Percentiles rank a stretch among this genome's conserved stretches.
phyloP scores from a whole-genome alignment of 2,113 vertebrate species.

The Zapornia atra region DNA sequence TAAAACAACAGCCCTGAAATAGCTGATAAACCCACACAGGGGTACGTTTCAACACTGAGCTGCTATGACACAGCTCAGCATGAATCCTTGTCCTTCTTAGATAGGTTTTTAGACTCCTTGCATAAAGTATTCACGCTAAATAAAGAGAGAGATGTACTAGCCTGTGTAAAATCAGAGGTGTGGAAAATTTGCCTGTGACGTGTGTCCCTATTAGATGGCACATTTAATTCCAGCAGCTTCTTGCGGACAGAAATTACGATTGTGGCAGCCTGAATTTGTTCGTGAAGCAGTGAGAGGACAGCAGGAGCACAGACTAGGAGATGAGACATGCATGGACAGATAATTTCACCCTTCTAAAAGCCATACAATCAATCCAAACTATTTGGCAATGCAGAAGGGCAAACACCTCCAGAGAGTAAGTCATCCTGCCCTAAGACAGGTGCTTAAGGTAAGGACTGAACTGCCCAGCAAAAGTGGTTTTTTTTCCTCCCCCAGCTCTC shows the following conservation, averaged over 20 bases:
- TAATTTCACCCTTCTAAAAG: not conserved
- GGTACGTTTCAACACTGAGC: not conserved
- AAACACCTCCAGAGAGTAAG: not conserved
- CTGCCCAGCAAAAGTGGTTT: not conserved
- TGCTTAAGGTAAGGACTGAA: slow-evolving; percentile 27
- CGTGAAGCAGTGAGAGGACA: not conserved
- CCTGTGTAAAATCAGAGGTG: not conserved
- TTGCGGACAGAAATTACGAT: not conserved
- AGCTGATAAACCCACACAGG: not conserved
- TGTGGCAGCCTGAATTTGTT: not conserved
- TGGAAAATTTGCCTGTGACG: not conserved
- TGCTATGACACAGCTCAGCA: not conserved
- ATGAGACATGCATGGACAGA: not conserved
- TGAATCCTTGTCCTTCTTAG: not conserved
- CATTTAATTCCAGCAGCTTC: not conserved
- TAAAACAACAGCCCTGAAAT: slow-evolving; percentile 41
- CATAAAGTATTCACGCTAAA: not conserved
- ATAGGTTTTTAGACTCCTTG: not conserved
- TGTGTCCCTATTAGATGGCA: not conserved
- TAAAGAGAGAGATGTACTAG: not conserved
- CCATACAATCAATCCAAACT: not conserved
- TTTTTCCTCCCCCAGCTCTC: not conserved
- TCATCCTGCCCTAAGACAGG: not conserved
- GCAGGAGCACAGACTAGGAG: not conserved
- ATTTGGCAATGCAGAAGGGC: not conserved